Base-by-base conservation (phyloP, 2,888 invertebrate species). In the Pollenia angustigena region DNA sequence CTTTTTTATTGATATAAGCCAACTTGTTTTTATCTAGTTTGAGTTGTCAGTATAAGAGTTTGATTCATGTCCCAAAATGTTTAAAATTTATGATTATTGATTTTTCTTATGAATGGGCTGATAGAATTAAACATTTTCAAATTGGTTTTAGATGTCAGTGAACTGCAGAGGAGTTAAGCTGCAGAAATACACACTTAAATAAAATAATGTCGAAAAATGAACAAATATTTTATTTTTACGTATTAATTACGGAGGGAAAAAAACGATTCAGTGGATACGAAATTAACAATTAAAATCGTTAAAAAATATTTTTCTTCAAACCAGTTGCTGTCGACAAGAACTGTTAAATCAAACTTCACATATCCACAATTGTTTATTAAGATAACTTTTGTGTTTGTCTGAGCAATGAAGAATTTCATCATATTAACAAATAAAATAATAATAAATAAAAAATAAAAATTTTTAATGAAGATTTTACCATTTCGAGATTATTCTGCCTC, bases 31-130 rank as follows among this genome's bases (percentile, higher is more conserved):
- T 64, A 81, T 81, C 81, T 16, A 48, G 75, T 85, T 78, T 23
- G 76, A 68, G 58, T 68, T 75, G 69, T 8, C 6, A n/a, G 85
- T 86, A 86, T 86, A 86, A 86, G 86, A 86, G 86, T 83, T 83
- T 66, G 56, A 18, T 32, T 11, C 1, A 0, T 66, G 74, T 68
- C 66, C 78, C 78, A 79, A 71, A 78, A 40, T 18, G 14, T 48
- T 3, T 42, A 4, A 32, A 32, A 0, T 58, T 48, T 23, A 9
- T 48, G 78, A 66, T 60, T 12, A 23, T 50, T 68, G 18, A 23
- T 50, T 75, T 12, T 44, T 60, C 52, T 74, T 7, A 66, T 48
- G 62, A 48, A 71, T 69, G 44, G 18, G 6, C 7, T 46, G 54
- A 16, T 40, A 62, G 8, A 16, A 16, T 40, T n/a, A 4, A 56